Evolutionary conservation across 2,113 vertebrate species (phyloP).

Genomic region (Phoenicopterus ruber): DNA sequence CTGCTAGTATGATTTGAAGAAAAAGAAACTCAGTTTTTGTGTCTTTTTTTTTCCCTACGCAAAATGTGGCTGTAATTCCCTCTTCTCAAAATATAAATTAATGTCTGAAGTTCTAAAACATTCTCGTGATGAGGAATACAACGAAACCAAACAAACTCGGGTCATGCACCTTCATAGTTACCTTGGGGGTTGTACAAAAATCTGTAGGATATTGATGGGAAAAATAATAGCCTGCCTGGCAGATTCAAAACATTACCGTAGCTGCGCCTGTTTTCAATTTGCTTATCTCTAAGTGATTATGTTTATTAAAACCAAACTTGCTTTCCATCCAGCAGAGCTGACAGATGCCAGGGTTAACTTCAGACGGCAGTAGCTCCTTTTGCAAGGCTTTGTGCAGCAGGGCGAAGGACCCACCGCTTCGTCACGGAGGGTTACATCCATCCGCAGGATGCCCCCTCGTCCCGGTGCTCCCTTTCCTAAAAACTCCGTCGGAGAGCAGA

Average conservation of each 20-base stretch:
- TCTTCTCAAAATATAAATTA: not conserved
- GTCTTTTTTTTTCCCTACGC: no score
- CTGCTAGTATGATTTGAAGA: not conserved
- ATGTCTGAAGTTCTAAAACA: not conserved
- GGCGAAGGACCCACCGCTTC: accelerated
- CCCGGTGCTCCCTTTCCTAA: not conserved
- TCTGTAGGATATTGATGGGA: not conserved
- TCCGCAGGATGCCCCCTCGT: accelerated
- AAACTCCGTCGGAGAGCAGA: not conserved
- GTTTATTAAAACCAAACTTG: not conserved
- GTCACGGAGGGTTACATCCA: accelerated
- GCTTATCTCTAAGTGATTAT: not conserved
- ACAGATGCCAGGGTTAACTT: no score
- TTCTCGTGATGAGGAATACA: not conserved
- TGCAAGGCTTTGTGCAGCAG: not conserved
- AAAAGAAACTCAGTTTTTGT: not conserved
- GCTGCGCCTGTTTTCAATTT: not conserved
- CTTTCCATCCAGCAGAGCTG: not conserved
- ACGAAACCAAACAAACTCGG: not conserved
- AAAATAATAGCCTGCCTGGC: not conserved
- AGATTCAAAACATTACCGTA: not conserved
- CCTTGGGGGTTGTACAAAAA: not conserved
- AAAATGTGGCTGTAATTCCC: not conserved
- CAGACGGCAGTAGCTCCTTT: not conserved
- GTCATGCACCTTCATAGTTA: not conserved